phyloP scores from a whole-genome alignment of 2,113 vertebrate species.

The Trematomus loennbergii region DNA sequence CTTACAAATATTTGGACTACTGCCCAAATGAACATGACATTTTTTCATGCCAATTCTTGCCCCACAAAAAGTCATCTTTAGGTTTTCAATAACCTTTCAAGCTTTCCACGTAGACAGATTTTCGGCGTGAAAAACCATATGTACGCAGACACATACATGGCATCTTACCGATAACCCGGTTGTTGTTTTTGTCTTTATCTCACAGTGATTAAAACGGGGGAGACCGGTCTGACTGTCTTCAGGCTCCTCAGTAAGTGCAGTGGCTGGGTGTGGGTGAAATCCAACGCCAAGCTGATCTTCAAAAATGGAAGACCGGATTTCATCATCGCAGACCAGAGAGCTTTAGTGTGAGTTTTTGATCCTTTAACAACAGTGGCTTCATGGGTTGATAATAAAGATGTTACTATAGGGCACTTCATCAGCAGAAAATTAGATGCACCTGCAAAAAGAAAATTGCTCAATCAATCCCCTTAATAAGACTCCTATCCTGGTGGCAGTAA shows the following conservation, averaged over 20 bases:
- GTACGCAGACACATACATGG: no score
- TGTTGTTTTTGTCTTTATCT: conserved; percentile 11
- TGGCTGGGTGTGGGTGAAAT: conserved; percentile 88
- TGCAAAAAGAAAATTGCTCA: neutral
- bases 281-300: conserved; percentile 85
- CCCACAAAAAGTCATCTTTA: no score
- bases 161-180: neutral
- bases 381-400: no score
- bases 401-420: neutral
- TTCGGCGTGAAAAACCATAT: no score
- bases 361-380: no score
- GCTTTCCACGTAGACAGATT: no score
- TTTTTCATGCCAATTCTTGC: no score
- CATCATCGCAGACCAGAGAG: conserved; percentile 84
- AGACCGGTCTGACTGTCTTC: conserved; percentile 84
- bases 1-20: no score
- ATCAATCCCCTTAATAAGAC: neutral
- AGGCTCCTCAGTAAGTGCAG: conserved; percentile 84
- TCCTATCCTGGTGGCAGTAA: neutral
- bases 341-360: conserved; percentile 83
- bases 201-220: conserved; percentile 88
- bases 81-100: no score
- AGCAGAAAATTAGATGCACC: neutral
- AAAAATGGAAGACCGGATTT: conserved; percentile 84
- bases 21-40: no score